Conservation (phyloP, 2,113 vertebrate species). For the Silurus meridionalis region DNA sequence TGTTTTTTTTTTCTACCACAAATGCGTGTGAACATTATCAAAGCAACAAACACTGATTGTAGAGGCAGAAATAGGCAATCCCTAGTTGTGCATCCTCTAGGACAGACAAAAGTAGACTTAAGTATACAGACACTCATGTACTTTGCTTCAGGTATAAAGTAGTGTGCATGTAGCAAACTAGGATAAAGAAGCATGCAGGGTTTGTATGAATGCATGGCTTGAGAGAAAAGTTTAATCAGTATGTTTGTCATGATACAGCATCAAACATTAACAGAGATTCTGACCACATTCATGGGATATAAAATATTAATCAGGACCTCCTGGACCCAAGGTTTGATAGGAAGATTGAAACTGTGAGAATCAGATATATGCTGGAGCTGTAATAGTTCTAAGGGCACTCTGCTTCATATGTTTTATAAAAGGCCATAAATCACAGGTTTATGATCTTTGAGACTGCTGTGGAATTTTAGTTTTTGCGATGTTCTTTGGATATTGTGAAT, state of each 20-base stretch:
- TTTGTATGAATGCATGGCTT: background rate
- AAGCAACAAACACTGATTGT: background rate
- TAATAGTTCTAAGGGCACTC: background rate
- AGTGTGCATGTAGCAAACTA: background rate
- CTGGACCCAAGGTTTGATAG: slow-evolving; percentile 1
- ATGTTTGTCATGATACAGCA: background rate
- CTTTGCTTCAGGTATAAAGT: background rate
- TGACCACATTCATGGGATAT: slow-evolving; percentile 4
- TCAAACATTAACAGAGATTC: background rate
- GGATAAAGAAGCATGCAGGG: background rate
- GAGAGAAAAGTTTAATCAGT: background rate
- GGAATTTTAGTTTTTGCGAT: background rate
- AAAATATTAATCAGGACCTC: slow-evolving; percentile 27
- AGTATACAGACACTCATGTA: background rate
- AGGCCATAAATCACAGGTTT: background rate
- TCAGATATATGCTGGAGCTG: slow-evolving; percentile 16
- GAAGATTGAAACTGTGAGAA: background rate
- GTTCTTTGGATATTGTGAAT: background rate
- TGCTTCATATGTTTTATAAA: slow-evolving; percentile 18
- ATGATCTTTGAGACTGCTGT: background rate
- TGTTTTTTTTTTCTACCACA: background rate
- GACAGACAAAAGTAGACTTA: background rate
- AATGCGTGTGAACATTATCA: background rate
- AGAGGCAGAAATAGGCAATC: background rate
- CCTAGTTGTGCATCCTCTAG: background rate